These are phyloP conservation scores for Cheilosia variabilis DNA, from an alignment of 2,888 invertebrate species.

Conservation along the genomic window DNA sequence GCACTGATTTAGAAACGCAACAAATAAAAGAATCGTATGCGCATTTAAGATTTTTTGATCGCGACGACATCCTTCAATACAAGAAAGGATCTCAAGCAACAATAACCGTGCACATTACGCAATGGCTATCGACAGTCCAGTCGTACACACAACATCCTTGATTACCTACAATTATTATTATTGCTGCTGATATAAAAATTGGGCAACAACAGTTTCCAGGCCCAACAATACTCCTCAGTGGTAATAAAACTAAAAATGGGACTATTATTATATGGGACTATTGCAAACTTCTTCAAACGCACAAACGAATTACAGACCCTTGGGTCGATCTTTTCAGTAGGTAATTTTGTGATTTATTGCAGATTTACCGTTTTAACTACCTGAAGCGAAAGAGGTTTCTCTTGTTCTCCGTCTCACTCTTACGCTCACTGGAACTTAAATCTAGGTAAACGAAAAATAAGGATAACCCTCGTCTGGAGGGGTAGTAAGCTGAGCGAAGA, in stretches of 20 bases:
- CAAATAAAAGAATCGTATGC: slow-evolving; percentile 20
- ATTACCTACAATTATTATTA: slow-evolving; percentile 38
- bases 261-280: slow-evolving; percentile 8
- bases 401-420: slow-evolving; percentile 2
- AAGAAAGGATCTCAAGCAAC: not conserved
- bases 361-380: slow-evolving; percentile 55
- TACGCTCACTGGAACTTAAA: slow-evolving; percentile 11
- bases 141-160: slow-evolving; percentile 17
- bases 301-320: slow-evolving; percentile 11
- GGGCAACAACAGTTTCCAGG: slow-evolving; percentile 5
- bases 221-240: slow-evolving; percentile 9
- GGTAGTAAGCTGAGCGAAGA: slow-evolving; percentile 22
- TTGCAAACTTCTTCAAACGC: slow-evolving; percentile 56
- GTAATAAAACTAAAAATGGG: slow-evolving; percentile 39
- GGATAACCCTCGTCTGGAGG: slow-evolving; percentile 47
- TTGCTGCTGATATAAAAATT: slow-evolving; percentile 12
- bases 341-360: slow-evolving; percentile 71
- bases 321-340: slow-evolving; percentile 15
- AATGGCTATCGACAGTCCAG: slow-evolving; percentile 45
- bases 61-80: slow-evolving; percentile 17
- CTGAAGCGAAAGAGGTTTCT: slow-evolving; percentile 36
- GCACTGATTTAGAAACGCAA: slow-evolving; percentile 43
- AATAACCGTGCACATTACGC: not conserved
- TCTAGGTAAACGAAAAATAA: slow-evolving; percentile 43
- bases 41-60: slow-evolving; percentile 27